phyloP scores from a whole-genome alignment of 2,888 invertebrate genomes.

The Neocrepidodera transversa region DNA sequence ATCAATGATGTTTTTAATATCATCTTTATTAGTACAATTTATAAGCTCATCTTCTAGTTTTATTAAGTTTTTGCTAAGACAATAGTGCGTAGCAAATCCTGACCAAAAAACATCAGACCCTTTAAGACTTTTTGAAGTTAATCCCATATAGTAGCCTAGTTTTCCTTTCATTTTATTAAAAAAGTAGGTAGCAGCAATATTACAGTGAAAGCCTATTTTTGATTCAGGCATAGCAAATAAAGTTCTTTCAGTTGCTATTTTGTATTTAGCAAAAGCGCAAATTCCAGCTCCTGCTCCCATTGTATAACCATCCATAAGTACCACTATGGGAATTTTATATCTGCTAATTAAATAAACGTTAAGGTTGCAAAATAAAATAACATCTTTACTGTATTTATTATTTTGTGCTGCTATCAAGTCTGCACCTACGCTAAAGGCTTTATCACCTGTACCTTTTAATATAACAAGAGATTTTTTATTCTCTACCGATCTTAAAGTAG shows the following conservation, averaged over 20 bases:
- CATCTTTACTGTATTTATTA: constrained; percentile 80
- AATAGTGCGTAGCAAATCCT: constrained; percentile 93
- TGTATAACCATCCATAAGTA: constrained; percentile 92
- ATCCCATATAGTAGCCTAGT: constrained; percentile 86
- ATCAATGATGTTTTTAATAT: constrained; percentile 66
- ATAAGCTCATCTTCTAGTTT: constrained; percentile 71
- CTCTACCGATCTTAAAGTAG: constrained; percentile 68
- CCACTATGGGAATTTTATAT: constrained; percentile 87
- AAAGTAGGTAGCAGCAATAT: constrained; percentile 94
- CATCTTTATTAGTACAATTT: constrained; percentile 61
- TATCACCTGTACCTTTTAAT: constrained; percentile 68
- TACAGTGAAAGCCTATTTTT: constrained; percentile 94
- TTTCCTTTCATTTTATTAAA: constrained; percentile 84
- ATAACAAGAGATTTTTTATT: constrained; percentile 62
- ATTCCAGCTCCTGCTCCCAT: constrained; percentile 98
- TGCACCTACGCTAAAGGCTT: constrained; percentile 98
- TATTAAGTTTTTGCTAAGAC: constrained; percentile 69
- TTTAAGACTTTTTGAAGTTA: constrained; percentile 74
- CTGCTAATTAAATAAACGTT: constrained; percentile 84
- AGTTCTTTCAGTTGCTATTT: constrained; percentile 93
- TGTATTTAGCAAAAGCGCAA: constrained; percentile 90
- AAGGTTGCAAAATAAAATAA: constrained; percentile 63
- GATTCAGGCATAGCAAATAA: constrained; percentile 99
- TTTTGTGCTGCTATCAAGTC: constrained; percentile 78
- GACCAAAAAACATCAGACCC: constrained; percentile 84